Base-by-base conservation (phyloP, 2,888 invertebrate genomes). In the Patella caerulea region DNA sequence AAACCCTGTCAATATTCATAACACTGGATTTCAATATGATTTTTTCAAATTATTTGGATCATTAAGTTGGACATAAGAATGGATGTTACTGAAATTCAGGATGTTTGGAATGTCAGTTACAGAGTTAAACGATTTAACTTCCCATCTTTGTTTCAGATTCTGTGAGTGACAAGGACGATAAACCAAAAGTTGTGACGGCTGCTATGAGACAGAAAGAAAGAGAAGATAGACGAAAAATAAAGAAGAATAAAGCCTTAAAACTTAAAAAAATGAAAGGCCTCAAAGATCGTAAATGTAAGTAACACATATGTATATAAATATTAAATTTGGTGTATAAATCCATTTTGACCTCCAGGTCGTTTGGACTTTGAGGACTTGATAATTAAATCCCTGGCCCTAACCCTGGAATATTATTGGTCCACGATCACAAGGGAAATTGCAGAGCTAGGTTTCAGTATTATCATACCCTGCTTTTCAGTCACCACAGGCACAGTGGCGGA, bases 181-280 rank as follows among this genome's bases (percentile, higher is more conserved):
- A 85, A 74, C 82, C 83, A 3, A 86, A 86, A 76, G 85, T 88
- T 19, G 83, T 90, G 45, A 91, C 91, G 70, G 90, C 91, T 52
- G 84, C 88, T 17, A 88, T 90, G 81, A 82, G 91, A 78, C 90
- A 91, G 83, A 89, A 83, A 79, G 90, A 91, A 78, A 83, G 91
- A 79, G 91, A 91, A 78, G 90, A 91, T 76, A 90, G 88, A 78
- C 81, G 90, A 65, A 87, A 85, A 74, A 87, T 88, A 80, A 91
- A 89, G 80, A 87, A 85, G 78, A 86, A 86, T 77, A 88, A 85
- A 79, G 90, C 85, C 74, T 79, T 87, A 56, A 88, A 88, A 73
- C 86, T 84, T 45, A 86, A 88, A 75, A 45, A 45, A 45, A 65
- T 24, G 65, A 65, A 65, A 65, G 65, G 24, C 11, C 29, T 34